These are phyloP conservation scores for Papilio polytes DNA, from an alignment of 1,140 invertebrate genomes.

Conservation along the genomic window DNA sequence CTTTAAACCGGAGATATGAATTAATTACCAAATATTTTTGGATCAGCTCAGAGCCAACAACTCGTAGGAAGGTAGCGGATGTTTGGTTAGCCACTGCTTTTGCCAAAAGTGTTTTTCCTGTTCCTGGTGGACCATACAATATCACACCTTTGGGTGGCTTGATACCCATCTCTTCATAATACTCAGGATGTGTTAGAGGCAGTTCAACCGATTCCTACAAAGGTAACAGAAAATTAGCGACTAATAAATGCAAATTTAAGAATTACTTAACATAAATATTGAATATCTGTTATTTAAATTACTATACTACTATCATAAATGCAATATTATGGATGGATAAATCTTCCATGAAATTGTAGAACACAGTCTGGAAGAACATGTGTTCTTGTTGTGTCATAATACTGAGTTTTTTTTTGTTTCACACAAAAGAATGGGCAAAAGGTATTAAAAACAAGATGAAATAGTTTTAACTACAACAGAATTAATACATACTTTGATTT, in stretches of 20 bases:
- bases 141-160: slow-evolving; percentile 99
- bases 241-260: neutral
- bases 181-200: slow-evolving; percentile 99
- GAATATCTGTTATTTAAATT: too few species aligned
- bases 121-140: slow-evolving; percentile 98
- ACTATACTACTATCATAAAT: too few species aligned
- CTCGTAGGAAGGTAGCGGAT: slow-evolving; percentile 98
- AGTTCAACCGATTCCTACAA: slow-evolving; percentile 98
- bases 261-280: neutral
- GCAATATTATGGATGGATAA: too few species aligned
- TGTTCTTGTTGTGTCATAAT: too few species aligned
- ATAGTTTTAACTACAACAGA: neutral
- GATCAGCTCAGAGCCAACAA: slow-evolving; percentile 99
- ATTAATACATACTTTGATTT: slow-evolving; percentile 86
- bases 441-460: neutral
- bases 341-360: too few species aligned
- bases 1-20: slow-evolving; percentile 3
- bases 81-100: slow-evolving; percentile 99
- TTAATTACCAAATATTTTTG: slow-evolving; percentile 96
- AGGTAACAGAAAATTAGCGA: neutral
- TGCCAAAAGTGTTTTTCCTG: slow-evolving; percentile 98
- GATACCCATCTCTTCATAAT: slow-evolving; percentile 99
- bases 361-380: too few species aligned
- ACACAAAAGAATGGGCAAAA: too few species aligned
- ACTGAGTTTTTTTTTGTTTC: too few species aligned